Conservation (phyloP, 2,888 invertebrate species). For the Cantharis lateralis region DNA sequence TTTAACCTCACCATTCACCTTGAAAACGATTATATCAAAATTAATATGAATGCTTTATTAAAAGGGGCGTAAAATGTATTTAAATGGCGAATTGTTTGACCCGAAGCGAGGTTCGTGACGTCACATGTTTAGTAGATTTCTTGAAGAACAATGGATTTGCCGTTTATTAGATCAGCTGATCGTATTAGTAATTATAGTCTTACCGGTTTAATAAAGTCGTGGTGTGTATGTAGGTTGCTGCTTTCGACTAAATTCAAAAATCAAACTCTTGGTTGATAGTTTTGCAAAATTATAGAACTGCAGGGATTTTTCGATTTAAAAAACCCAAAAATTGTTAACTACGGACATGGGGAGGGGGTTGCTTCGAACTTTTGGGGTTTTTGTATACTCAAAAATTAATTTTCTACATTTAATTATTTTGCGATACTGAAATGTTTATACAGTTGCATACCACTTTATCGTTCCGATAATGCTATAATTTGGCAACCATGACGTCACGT, state of each 20-base stretch:
- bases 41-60: neutral
- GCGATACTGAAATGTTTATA: neutral
- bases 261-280: neutral
- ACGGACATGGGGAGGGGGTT: neutral
- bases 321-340: neutral
- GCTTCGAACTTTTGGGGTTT: neutral
- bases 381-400: neutral
- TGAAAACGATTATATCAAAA: neutral
- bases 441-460: constrained; percentile 23
- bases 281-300: neutral
- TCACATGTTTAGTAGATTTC: neutral
- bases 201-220: constrained; percentile 24
- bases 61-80: neutral
- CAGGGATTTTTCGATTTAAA: neutral
- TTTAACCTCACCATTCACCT: neutral
- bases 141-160: constrained; percentile 8
- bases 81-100: neutral
- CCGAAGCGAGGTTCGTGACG: neutral
- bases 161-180: constrained; percentile 25
- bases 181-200: constrained; percentile 8
- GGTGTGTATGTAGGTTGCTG: neutral
- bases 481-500: constrained; percentile 40
- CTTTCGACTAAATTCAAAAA: neutral
- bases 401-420: neutral
- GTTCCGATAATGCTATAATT: constrained; percentile 17